Evolutionary conservation across 2,113 vertebrate species (phyloP).

Genomic region (Balaenoptera acutorostrata): DNA sequence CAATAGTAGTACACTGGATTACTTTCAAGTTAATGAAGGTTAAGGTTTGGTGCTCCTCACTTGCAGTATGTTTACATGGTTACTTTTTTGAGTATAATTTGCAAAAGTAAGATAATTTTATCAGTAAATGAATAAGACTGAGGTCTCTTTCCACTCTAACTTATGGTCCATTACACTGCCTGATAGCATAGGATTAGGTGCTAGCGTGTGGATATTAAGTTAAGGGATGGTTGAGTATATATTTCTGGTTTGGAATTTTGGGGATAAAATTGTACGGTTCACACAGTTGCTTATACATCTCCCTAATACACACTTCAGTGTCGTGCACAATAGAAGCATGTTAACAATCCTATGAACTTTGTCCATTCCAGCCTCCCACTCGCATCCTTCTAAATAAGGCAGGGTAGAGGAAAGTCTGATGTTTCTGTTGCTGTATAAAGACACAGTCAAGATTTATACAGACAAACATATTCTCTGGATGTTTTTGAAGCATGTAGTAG

Average conservation of each 20-base stretch:
- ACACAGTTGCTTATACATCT: background rate
- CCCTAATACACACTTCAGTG: background rate
- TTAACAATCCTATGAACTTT: background rate
- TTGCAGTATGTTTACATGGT: background rate
- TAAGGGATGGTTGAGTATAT: background rate
- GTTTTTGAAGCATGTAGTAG: background rate
- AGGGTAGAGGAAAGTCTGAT: background rate
- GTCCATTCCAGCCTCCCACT: background rate
- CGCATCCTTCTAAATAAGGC: background rate
- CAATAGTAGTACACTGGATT: background rate
- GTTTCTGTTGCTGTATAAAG: background rate
- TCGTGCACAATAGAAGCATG: background rate
- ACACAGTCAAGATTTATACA: background rate
- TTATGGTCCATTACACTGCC: background rate
- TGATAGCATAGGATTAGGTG: background rate
- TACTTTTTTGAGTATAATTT: background rate
- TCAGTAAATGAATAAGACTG: background rate
- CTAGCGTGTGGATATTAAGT: background rate
- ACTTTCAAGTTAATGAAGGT: background rate
- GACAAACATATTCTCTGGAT: background rate
- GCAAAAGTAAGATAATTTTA: background rate
- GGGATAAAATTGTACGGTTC: background rate
- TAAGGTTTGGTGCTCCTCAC: background rate
- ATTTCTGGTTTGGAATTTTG: background rate
- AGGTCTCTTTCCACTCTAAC: background rate